Evolutionary conservation across 2,888 invertebrate genomes (phyloP).

Genomic region (Trypoxylon attenuatum): DNA sequence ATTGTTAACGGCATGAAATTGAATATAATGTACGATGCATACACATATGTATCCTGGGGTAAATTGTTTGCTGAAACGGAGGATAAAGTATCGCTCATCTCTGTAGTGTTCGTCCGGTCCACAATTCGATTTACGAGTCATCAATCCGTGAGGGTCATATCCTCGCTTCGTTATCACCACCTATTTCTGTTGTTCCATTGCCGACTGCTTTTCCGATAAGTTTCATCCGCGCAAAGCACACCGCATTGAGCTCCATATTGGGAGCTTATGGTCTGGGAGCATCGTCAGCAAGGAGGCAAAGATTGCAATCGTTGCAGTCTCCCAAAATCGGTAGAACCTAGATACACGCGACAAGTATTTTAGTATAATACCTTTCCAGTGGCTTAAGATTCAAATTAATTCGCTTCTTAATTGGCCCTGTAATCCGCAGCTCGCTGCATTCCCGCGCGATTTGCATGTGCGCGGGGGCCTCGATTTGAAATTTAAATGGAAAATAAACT

Average conservation of each 20-base stretch:
- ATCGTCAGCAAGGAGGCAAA: no score
- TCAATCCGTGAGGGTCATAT: constrained; percentile 30
- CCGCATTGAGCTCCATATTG: no score
- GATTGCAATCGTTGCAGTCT: no score
- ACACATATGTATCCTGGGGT: no score
- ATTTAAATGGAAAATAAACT: constrained; percentile 38
- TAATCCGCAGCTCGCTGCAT: constrained; percentile 8
- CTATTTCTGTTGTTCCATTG: no score
- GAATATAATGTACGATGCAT: no score
- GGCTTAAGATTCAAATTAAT: background rate
- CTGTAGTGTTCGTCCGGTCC: background rate
- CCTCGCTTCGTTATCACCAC: constrained; percentile 36
- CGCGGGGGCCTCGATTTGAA: constrained; percentile 20
- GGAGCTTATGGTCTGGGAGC: no score
- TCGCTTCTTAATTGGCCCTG: constrained; percentile 7
- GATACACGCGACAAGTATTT: no score
- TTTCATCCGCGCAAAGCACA: no score
- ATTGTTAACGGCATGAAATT: no score
- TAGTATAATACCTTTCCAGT: background rate
- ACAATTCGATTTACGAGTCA: constrained; percentile 16
- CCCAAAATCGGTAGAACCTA: no score
- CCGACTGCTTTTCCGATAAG: no score
- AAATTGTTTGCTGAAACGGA: background rate
- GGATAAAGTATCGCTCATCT: background rate
- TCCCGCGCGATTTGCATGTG: constrained; percentile 16